Conservation (phyloP, 1,140 invertebrate genomes). For the Meloidogyne floridensis region DNA sequence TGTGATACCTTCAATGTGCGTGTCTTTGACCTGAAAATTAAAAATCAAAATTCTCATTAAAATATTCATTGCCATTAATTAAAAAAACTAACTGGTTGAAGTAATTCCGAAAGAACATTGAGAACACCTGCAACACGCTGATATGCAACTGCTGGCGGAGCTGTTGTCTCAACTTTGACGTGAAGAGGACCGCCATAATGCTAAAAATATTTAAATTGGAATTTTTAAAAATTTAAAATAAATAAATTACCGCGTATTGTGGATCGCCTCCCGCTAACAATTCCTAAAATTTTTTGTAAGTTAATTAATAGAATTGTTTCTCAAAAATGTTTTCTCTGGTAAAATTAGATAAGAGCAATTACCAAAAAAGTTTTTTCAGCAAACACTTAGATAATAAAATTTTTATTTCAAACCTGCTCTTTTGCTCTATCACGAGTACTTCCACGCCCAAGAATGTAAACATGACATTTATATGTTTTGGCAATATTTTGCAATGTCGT, state of each 20-base stretch:
- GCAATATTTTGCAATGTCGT: conserved; percentile 87
- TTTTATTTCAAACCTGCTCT: too few species aligned
- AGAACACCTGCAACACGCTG: conserved; percentile 76
- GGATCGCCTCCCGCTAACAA: conserved; percentile 81
- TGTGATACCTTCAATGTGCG: conserved; percentile 50
- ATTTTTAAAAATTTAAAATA: background rate
- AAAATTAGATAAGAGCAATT: too few species aligned
- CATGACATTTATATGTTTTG: conserved; percentile 91
- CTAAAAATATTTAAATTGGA: background rate
- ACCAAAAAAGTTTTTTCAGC: too few species aligned
- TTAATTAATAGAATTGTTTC: background rate
- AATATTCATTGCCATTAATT: background rate
- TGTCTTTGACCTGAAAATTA: conserved; percentile 51
- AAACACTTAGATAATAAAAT: too few species aligned
- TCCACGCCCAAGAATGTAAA: conserved; percentile 87
- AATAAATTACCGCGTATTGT: conserved; percentile 74
- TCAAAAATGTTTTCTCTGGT: too few species aligned
- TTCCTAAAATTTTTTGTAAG: conserved; percentile 72
- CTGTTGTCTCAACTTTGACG: conserved; percentile 85
- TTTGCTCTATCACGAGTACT: conserved; percentile 90
- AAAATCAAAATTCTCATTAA: background rate
- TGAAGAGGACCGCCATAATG: conserved; percentile 90
- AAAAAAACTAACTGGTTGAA: conserved; percentile 41
- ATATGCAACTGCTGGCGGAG: conserved; percentile 86
- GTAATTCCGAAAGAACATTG: conserved; percentile 46